Evolutionary conservation across 2,113 vertebrate genomes (phyloP), one percentile per base, ranked within the genome.

Genomic region (Percopsis transmontana): DNA sequence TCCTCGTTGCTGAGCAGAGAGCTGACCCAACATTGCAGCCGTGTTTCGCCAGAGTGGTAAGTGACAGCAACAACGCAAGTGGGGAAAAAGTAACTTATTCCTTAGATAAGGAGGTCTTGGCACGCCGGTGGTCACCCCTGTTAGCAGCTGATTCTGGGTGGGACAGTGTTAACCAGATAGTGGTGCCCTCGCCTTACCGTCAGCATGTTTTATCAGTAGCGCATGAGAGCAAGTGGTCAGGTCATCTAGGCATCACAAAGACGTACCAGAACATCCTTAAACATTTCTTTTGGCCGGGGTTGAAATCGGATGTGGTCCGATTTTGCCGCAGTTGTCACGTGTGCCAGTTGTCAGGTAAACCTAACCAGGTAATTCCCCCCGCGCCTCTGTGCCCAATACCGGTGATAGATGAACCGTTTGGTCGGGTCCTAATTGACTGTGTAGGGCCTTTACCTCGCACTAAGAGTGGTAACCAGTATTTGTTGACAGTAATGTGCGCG

Each of bases 311-410:
- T 40, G 56, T 76, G 0, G 42, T 18, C 1, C 20, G 54, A 12
- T 70, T 51, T 10, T 73, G 63, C 12, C 13, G 5, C 2, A 42
- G 57, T 2, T 73, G 57, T 38, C 50, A 48, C 20, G n/a, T 16
- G 2, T 66, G 57, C 39, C 57, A 73, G 20, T 1, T 73, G 3
- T 9, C 8, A 20, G 70, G 63, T 2, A 73, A 73, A 20, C 63
- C 57, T 12, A 70, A 62, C 8, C 58, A 62, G 21, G 13, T 33
- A 9, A 61, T 70, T 19, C 16, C 40, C 15, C 65, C 63, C 7
- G 68, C 74, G 7, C 68, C 58, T 15, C 55, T 77, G 2, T 38
- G 39, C 13, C 75, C 64, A 0, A 68, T 62, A 13, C 69, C 63
- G 12, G 74, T 14, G 2, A n/a, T 66, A 11, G 21, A 24, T 9